These are phyloP conservation scores for Oryzias curvinotus DNA, from an alignment of 2,113 vertebrate genomes.

Conservation along the genomic window DNA sequence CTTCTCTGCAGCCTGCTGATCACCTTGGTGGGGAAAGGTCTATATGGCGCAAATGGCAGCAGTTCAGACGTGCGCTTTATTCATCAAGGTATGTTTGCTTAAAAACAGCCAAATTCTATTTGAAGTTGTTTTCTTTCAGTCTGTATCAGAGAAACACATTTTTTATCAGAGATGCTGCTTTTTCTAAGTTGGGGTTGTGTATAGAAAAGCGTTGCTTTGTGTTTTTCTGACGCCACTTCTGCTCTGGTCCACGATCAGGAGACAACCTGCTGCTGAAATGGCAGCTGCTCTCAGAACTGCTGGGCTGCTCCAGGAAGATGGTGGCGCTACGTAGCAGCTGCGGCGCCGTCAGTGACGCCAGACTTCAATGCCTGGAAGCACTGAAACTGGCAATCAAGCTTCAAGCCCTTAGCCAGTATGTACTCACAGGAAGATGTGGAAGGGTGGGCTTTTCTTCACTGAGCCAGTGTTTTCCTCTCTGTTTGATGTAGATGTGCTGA, in stretches of 20 bases:
- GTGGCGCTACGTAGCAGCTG: constrained; percentile 73
- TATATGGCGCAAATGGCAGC: constrained; percentile 65
- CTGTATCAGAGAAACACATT: too few species aligned
- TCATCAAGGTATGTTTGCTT: constrained; percentile 76
- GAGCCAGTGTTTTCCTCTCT: background rate
- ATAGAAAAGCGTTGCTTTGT: too few species aligned
- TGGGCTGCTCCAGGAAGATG: constrained; percentile 81
- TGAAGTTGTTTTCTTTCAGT: too few species aligned
- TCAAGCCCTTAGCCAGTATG: constrained; percentile 83
- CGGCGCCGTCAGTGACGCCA: constrained; percentile 83
- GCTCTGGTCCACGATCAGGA: constrained; percentile 63
- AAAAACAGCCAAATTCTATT: too few species aligned
- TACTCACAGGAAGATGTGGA: constrained; percentile 1
- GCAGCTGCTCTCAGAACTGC: constrained; percentile 85
- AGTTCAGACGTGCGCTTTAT: constrained; percentile 69
- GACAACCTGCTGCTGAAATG: constrained; percentile 89
- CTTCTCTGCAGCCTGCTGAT: constrained; percentile 85
- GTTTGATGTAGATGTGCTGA: constrained; percentile 79
- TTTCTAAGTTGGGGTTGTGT: background rate
- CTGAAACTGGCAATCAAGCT: constrained; percentile 85
- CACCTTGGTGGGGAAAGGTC: constrained; percentile 78
- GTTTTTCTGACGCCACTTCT: background rate
- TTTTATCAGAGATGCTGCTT: background rate
- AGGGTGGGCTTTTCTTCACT: background rate
- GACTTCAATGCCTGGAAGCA: constrained; percentile 87